These are phyloP conservation scores for Brachionus paranguensis DNA, from an alignment of 1,140 invertebrate genomes.

Conservation along the genomic window DNA sequence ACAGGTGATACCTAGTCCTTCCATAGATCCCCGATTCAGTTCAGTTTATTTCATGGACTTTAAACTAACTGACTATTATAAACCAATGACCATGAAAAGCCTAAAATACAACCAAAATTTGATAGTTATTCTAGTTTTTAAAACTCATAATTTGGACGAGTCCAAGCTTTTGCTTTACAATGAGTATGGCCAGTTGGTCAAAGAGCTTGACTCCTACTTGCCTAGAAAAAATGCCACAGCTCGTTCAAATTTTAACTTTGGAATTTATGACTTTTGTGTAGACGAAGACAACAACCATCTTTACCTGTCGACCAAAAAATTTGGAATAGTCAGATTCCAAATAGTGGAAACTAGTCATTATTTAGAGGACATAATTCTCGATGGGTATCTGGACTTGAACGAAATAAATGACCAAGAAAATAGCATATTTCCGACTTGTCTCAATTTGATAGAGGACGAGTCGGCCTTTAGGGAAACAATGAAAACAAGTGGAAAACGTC, in stretches of 20 bases:
- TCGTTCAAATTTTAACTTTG: background rate
- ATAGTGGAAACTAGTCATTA: background rate
- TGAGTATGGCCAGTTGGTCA: constrained; percentile 20
- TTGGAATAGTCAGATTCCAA: constrained; percentile 11
- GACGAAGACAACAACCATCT: constrained; percentile 29
- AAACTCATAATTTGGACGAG: background rate
- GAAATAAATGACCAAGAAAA: background rate
- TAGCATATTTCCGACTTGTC: constrained; percentile 9
- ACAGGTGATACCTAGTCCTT: background rate
- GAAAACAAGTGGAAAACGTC: constrained; percentile 6
- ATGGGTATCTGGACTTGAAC: constrained; percentile 8
- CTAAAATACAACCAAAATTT: constrained; percentile 38
- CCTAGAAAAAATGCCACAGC: background rate
- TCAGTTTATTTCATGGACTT: background rate
- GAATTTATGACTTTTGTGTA: constrained; percentile 20
- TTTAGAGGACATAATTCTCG: background rate
- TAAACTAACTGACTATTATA: background rate
- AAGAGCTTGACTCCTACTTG: constrained; percentile 22
- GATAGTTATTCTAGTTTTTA: constrained; percentile 9
- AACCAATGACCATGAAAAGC: constrained; percentile 11
- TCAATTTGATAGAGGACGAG: constrained; percentile 36
- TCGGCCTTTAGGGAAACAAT: constrained; percentile 8
- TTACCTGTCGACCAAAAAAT: background rate
- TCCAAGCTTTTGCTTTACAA: background rate
- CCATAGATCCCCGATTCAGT: background rate